These are phyloP conservation scores for Epicampocera succincta DNA, from an alignment of 2,888 invertebrate genomes.

Conservation along the genomic window DNA sequence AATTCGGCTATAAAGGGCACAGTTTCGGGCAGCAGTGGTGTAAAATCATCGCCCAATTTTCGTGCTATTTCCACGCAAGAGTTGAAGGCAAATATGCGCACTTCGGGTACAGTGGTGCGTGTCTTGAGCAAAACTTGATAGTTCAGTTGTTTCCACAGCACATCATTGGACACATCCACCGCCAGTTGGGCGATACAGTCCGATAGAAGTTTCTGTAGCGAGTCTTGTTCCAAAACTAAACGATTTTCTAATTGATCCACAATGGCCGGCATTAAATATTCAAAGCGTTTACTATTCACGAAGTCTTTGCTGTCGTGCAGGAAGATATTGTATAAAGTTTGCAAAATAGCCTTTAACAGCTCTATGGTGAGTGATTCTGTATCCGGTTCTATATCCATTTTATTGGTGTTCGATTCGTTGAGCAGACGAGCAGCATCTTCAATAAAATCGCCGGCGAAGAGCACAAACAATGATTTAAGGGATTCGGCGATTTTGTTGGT, in stretches of 20 bases:
- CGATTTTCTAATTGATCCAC: constrained; percentile 94
- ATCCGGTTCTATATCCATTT: constrained; percentile 82
- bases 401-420: constrained; percentile 86
- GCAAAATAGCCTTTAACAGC: constrained; percentile 86
- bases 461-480: constrained; percentile 92
- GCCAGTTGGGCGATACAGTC: constrained; percentile 92
- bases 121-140: constrained; percentile 95
- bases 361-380: constrained; percentile 80
- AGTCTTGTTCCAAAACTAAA: constrained; percentile 82
- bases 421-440: constrained; percentile 90
- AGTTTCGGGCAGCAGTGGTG: constrained; percentile 94
- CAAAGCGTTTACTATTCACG: constrained; percentile 91
- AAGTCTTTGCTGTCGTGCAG: constrained; percentile 92
- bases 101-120: constrained; percentile 87
- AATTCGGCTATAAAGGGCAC: constrained; percentile 96
- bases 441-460: constrained; percentile 94
- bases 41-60: constrained; percentile 93
- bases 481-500: constrained; percentile 90
- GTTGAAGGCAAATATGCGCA: constrained; percentile 87
- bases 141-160: constrained; percentile 94
- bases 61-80: constrained; percentile 90
- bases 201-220: constrained; percentile 85
- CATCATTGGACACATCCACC: constrained; percentile 91
- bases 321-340: constrained; percentile 90
- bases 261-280: constrained; percentile 91